Base-by-base conservation (phyloP, 1,140 invertebrate genomes). In the Proales similis region DNA sequence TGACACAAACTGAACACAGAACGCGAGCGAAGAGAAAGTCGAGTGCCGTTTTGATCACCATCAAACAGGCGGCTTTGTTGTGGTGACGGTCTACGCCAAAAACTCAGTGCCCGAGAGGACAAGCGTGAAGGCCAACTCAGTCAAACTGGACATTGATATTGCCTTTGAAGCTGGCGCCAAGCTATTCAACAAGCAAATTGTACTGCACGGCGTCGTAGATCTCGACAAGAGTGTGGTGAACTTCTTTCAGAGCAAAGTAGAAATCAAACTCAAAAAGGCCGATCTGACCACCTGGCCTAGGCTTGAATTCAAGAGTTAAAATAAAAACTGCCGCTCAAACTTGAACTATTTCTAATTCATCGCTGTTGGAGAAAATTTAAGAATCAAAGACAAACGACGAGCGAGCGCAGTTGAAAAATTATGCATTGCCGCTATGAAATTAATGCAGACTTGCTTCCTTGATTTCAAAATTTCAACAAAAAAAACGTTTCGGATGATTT, bases 21-120 rank as follows among this genome's bases (percentile, higher is more conserved):
- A 3, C 4, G 11, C 17, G 29, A 69, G 74, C 61, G 75, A 78
- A 33, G 80, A 81, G 67, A 78, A 75, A 48, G 79, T 85, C 1
- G 81, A 84, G 60, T 95, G 90, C 72, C 81, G 90, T 24, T 84
- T 86, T 77, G 92, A 95, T 73, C 95, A 88, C 85, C 86, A 90
- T 78, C 90, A 93, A 77, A 92, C 88, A 11, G 83, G 82, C 7
- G 81, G 80, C 3, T 79, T 82, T 76, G 85, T 94, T 0, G 83
- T 86, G 65, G 81, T 94, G 22, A 85, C 88, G 42, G 81, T 95
- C 48, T 95, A 88, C 78, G 86, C 86, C 1, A 95, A 95, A 74
- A 84, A 87, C 63, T 88, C 91, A 71, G 80, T 90, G 68, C 88
- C 89, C 30, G 78, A 79, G 26, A 71, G 80, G 49, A 88, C 86